Conservation (phyloP, 1,140 invertebrate species). For the Ganaspis sp. region DNA sequence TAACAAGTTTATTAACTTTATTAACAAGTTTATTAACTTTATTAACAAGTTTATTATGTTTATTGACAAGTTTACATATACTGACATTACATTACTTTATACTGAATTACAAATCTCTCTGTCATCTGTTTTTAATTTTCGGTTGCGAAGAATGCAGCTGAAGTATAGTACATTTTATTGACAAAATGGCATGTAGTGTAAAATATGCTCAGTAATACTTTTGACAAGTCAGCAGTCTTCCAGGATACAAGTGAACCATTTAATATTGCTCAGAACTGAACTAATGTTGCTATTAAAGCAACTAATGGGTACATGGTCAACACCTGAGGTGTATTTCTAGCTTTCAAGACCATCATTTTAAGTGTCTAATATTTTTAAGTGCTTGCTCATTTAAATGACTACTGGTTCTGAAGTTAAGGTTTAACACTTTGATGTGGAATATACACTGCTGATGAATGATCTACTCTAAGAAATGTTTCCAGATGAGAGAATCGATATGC, state of each 20-base stretch:
- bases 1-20: no score
- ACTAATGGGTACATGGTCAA: conserved; percentile 24
- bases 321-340: neutral
- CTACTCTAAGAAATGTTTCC: neutral
- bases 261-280: neutral
- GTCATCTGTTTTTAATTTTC: no score
- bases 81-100: no score
- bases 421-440: neutral
- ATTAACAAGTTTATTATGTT: no score
- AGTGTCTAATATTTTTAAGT: neutral
- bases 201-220: neutral
- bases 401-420: neutral
- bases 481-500: neutral
- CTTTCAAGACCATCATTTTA: neutral
- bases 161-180: neutral
- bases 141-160: no score
- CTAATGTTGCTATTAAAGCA: conserved; percentile 22
- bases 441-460: neutral
- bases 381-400: neutral
- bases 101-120: no score
- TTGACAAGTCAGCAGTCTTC: conserved; percentile 1
- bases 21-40: no score
- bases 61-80: no score
- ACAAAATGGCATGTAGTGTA: neutral
- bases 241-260: neutral